These are phyloP conservation scores for Gallinago solitaria DNA, from an alignment of 2,797 vertebrate species.

Conservation along the genomic window DNA sequence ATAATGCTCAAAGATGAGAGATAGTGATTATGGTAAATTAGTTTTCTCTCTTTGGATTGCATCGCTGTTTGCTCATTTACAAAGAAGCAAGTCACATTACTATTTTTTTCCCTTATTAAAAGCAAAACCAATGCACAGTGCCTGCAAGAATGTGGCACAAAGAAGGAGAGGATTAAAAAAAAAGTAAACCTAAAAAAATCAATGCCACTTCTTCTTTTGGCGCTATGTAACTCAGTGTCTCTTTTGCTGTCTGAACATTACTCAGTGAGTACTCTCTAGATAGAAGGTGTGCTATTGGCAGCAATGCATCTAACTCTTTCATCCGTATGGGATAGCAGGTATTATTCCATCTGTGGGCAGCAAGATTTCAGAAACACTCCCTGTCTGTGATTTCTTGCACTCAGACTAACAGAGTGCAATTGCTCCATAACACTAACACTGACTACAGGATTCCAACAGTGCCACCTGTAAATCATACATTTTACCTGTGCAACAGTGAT, in stretches of 20 bases:
- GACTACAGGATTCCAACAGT: background rate
- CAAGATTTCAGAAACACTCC: background rate
- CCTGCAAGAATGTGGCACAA: background rate
- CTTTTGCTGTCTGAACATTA: background rate
- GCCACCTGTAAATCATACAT: background rate
- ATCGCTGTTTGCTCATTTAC: background rate
- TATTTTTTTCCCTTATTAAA: background rate
- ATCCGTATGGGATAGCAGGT: rapidly evolving
- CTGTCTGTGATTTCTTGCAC: background rate
- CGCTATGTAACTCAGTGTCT: background rate
- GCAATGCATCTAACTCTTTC: background rate
- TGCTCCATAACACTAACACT: background rate
- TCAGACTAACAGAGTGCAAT: background rate
- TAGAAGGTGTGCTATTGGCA: background rate
- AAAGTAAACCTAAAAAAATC: rapidly evolving
- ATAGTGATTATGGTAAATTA: background rate
- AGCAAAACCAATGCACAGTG: background rate
- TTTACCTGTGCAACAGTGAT: rapidly evolving
- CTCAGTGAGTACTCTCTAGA: background rate
- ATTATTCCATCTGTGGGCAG: background rate
- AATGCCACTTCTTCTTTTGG: background rate
- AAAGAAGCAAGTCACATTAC: background rate
- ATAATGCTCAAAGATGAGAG: background rate
- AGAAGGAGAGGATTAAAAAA: background rate
- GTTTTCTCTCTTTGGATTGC: background rate